Percentiles rank a stretch among this genome's conserved stretches.
Evolutionary conservation across 2,797 vertebrate genomes (phyloP).

Genomic region (Cossypha caffra): DNA sequence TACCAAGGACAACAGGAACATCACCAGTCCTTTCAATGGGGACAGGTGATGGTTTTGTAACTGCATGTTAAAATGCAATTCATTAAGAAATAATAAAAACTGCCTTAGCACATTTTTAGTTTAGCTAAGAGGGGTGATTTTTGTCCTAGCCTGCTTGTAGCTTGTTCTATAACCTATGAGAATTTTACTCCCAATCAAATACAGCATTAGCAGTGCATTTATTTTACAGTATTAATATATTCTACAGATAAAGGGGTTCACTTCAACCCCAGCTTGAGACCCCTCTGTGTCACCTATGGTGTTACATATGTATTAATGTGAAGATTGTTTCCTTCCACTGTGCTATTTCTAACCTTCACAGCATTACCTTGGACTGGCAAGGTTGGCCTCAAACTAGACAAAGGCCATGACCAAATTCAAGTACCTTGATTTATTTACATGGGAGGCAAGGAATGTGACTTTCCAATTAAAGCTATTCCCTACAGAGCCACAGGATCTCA

Average conservation of each 20-base stretch:
- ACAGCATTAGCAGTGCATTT: neutral
- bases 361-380: neutral
- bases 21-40: neutral
- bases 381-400: neutral
- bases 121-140: neutral
- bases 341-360: neutral
- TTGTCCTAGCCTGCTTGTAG: neutral
- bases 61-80: neutral
- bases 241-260: neutral
- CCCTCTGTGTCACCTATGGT: neutral
- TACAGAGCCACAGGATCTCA: constrained; percentile 10
- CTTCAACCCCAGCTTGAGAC: neutral
- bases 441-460: neutral
- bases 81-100: neutral
- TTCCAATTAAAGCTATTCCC: constrained; percentile 50
- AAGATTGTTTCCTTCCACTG: neutral
- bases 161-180: neutral
- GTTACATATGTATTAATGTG: neutral
- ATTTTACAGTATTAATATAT: neutral
- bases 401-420: neutral
- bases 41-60: neutral
- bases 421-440: constrained; percentile 20
- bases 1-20: neutral
- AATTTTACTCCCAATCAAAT: constrained; percentile 23
- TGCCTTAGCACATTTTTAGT: neutral